Conservation (phyloP, 2,797 vertebrate species). For the Pogonophryne albipinna region DNA sequence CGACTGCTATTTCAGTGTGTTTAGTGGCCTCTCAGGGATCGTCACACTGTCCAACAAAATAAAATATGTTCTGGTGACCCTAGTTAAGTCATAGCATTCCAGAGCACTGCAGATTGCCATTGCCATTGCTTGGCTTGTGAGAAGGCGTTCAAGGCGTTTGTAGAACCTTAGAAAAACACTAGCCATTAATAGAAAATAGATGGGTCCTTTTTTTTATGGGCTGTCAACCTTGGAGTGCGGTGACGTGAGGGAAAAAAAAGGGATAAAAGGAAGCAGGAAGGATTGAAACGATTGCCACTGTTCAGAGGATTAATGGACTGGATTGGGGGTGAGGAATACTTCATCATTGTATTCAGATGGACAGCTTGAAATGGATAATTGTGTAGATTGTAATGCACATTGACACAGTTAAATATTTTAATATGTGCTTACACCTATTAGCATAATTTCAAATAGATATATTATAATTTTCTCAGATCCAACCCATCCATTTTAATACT, state of each 20-base stretch:
- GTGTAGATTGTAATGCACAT: background rate
- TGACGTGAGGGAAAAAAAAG: background rate
- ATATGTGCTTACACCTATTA: no score
- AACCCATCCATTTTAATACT: background rate
- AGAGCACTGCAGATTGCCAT: constrained; percentile 6
- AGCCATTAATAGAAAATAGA: constrained; percentile 46
- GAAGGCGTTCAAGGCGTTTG: constrained; percentile 25
- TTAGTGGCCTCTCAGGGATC: constrained; percentile 5
- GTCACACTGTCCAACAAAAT: constrained; percentile 38
- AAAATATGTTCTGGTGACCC: constrained; percentile 33
- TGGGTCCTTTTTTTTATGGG: constrained; percentile 45
- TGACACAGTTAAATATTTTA: background rate
- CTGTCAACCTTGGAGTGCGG: constrained; percentile 39
- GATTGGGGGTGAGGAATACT: background rate
- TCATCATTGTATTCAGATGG: constrained; percentile 5
- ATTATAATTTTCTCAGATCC: no score
- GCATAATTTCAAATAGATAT: no score
- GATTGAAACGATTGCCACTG: background rate
- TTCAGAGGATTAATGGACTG: background rate
- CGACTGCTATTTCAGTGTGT: constrained; percentile 29
- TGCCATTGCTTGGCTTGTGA: constrained; percentile 10
- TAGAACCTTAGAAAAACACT: constrained; percentile 14
- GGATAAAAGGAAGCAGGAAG: constrained; percentile 16
- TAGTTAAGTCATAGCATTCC: constrained; percentile 30
- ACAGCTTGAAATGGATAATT: background rate